Conservation (phyloP, 2,113 vertebrate species). For the Zosterops borbonicus region DNA sequence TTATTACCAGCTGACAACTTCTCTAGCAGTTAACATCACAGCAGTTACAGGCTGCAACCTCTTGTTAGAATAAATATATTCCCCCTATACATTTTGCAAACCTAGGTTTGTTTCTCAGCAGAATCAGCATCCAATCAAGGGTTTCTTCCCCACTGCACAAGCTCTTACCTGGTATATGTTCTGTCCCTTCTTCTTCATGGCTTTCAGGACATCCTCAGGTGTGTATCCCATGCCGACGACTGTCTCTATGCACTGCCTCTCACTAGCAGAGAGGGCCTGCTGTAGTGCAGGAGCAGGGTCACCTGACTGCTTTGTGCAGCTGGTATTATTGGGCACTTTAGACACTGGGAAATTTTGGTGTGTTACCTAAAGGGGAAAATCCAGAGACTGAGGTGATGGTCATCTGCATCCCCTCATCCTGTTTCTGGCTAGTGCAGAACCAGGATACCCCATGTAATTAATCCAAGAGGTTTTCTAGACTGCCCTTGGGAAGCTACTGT, state of each 20-base stretch:
- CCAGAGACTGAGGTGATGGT: neutral
- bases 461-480: neutral
- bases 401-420: neutral
- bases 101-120: neutral
- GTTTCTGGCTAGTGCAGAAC: neutral
- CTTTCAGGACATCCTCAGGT: slow-evolving; percentile 86
- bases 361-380: slow-evolving; percentile 46
- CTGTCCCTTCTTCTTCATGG: slow-evolving; percentile 94
- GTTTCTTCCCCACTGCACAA: neutral
- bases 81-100: neutral
- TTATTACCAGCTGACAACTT: neutral
- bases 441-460: neutral
- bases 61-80: neutral
- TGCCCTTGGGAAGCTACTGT: neutral
- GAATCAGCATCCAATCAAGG: neutral
- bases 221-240: slow-evolving; percentile 93
- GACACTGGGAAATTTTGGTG: slow-evolving; percentile 66
- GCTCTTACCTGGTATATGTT: slow-evolving; percentile 90
- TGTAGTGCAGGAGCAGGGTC: slow-evolving; percentile 46
- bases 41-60: neutral
- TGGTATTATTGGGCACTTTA: slow-evolving; percentile 72
- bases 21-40: neutral
- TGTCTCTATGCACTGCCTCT: slow-evolving; percentile 88
- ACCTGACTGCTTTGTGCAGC: slow-evolving; percentile 22
- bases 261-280: slow-evolving; percentile 82